Evolutionary conservation across 2,113 vertebrate genomes (phyloP).

Genomic region (Anhinga rufa): DNA sequence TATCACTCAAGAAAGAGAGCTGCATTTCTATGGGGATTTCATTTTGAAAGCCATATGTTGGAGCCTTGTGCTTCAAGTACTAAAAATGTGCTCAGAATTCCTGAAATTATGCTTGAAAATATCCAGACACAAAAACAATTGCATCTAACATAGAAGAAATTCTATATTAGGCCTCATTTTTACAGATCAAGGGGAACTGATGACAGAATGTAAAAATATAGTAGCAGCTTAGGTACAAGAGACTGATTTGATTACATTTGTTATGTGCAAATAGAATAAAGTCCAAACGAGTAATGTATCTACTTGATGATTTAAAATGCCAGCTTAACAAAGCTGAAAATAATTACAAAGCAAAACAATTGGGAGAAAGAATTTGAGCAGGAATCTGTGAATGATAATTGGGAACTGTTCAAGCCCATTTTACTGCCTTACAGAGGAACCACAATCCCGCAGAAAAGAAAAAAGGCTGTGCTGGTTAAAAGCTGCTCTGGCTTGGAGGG

Average conservation of each 20-base stretch:
- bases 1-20: constrained; percentile 38
- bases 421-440: background rate
- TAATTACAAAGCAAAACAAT: constrained; percentile 63
- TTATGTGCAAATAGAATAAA: constrained; percentile 68
- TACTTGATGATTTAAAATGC: constrained; percentile 57
- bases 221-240: constrained; percentile 61
- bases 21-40: constrained; percentile 40
- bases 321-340: constrained; percentile 65
- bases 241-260: constrained; percentile 64
- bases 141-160: constrained; percentile 46
- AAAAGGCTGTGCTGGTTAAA: background rate
- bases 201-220: constrained; percentile 66
- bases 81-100: constrained; percentile 45
- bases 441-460: background rate
- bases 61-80: constrained; percentile 34
- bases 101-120: constrained; percentile 61
- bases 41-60: constrained; percentile 47
- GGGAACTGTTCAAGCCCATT: constrained; percentile 4
- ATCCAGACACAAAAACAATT: constrained; percentile 40
- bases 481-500: background rate
- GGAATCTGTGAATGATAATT: constrained; percentile 32
- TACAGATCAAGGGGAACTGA: constrained; percentile 59
- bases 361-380: constrained; percentile 36
- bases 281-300: constrained; percentile 54
- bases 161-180: constrained; percentile 57